phyloP scores from a whole-genome alignment of 1,140 invertebrate species.

The Drosophila murphyi region DNA sequence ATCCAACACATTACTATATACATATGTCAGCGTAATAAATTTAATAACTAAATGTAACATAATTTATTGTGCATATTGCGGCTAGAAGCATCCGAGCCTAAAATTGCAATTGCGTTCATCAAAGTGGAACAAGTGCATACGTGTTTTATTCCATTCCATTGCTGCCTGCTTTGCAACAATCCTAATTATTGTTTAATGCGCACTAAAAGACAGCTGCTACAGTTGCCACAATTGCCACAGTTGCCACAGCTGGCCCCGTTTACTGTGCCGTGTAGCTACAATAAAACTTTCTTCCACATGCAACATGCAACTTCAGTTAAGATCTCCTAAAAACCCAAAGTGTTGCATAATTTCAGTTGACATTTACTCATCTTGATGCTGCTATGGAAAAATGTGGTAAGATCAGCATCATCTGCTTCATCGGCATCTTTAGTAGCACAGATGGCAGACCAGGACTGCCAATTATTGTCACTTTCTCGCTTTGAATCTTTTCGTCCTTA shows the following conservation, averaged over 20 bases:
- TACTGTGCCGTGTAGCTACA: no score
- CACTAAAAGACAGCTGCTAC: neutral
- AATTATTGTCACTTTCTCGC: constrained; percentile 89
- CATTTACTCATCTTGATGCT: no score
- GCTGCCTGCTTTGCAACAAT: neutral
- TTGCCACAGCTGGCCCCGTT: no score
- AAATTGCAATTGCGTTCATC: constrained; percentile 4
- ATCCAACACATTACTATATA: constrained; percentile 41
- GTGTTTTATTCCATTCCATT: neutral
- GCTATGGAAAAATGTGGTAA: constrained; percentile 95
- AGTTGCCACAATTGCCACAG: neutral
- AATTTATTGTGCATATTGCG: neutral
- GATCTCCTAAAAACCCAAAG: no score
- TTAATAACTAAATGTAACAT: constrained; percentile 43
- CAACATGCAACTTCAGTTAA: no score
- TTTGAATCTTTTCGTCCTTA: no score
- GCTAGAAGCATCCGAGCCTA: neutral
- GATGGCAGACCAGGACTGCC: constrained; percentile 97
- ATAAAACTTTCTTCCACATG: no score
- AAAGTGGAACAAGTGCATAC: neutral
- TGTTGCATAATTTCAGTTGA: no score
- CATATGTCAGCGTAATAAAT: constrained; percentile 41
- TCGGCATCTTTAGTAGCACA: constrained; percentile 7
- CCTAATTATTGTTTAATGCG: neutral
- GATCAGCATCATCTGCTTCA: constrained; percentile 75